Conservation (phyloP, 2,797 vertebrate species). For the Glyptemys insculpta region DNA sequence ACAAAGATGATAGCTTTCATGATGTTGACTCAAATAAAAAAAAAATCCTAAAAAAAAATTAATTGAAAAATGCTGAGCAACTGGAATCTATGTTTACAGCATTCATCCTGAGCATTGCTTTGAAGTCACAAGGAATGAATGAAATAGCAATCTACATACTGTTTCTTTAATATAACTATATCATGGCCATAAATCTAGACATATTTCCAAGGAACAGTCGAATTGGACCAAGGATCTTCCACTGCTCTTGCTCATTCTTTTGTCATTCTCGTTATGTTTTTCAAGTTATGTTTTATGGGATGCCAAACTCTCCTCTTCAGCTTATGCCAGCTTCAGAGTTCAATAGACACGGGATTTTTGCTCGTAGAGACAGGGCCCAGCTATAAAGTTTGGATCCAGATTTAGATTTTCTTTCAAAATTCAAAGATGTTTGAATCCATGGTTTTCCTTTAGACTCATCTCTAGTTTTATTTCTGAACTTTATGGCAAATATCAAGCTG, state of each 20-base stretch:
- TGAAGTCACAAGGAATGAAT: neutral
- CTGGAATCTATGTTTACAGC: neutral
- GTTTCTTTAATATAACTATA: neutral
- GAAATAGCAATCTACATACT: neutral
- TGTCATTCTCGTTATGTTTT: neutral
- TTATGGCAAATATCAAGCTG: neutral
- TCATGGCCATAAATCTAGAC: neutral
- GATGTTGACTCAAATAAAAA: slow-evolving; percentile 35
- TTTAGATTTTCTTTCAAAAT: neutral
- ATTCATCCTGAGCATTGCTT: neutral
- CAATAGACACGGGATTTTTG: neutral
- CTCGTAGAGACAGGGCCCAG: neutral
- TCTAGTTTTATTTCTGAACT: neutral
- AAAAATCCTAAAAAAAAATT: neutral
- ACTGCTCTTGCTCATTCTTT: neutral
- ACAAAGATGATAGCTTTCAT: slow-evolving; percentile 60
- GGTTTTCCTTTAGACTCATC: neutral
- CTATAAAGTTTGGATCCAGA: neutral
- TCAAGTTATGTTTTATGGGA: neutral
- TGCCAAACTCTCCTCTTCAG: slow-evolving; percentile 37
- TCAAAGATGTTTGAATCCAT: neutral
- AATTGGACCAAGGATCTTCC: neutral
- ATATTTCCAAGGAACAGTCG: neutral
- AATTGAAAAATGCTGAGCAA: neutral
- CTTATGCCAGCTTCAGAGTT: slow-evolving; percentile 4